Evolutionary conservation across 1,140 invertebrate genomes (phyloP), one percentile per base, ranked within the genome.

Genomic region (Drosophila aff.): DNA sequence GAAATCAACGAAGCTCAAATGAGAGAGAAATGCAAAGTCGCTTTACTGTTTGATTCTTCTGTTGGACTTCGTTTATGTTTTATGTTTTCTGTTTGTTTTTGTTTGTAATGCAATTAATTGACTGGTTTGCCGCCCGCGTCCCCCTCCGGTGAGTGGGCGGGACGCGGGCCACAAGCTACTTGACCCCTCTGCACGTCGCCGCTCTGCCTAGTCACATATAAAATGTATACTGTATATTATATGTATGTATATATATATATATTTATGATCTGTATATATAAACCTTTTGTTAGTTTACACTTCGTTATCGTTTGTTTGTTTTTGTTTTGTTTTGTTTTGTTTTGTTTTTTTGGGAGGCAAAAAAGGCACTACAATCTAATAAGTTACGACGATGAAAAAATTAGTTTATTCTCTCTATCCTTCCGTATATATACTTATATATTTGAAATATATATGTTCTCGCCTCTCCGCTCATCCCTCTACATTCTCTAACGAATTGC

Each of bases 361-460:
- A 91, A 91, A 91, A 91, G 87, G 87, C 87, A 91, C 87, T 91
- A 91, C 84, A 89, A 87, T 87, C 83, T 87, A 87, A 87, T 83
- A 87, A 78, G 73, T 83, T 87, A 87, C 72, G 72, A 87, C 79
- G 83, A 84, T 62, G 60, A 82, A 79, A 69, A 75, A 75, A 65
- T 63, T 43, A 78, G 74, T 77, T 69, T 69, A 46, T 53, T 60
- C 69, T n/a, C 50, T 59, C 66, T 38, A 36, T 68, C 60, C 66
- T 36, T 33, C 66, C 50, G 33, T 61, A 60, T 66, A 59, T 61
- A 58, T 36, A 13, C 21, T 33, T 68, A 63, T 61, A 74, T 74
- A 74, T 64, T 49, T 72, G 21, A 49, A 31, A 44, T 69, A 72
- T 73, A 38, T 76, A 58, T 58, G 50, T 67, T 36, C 66, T 58